A percentile compares a stretch with the other conserved stretches of the same genome.
phyloP scores from a whole-genome alignment of 2,113 vertebrate species.

The Apteryx mantelli region DNA sequence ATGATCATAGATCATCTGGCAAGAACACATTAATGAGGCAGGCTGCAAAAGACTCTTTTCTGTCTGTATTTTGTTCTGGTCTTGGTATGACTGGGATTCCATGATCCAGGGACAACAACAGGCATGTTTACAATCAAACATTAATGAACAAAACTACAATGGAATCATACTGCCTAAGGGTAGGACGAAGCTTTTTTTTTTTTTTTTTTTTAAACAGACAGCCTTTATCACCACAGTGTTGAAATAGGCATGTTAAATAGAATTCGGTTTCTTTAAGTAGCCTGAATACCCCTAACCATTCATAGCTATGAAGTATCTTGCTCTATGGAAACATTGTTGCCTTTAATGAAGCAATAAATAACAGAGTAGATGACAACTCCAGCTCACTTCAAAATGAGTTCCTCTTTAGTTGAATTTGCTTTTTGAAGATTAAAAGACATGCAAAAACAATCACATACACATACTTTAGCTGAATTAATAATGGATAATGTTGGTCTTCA shows the following conservation, averaged over 20 bases:
- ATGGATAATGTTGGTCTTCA: not conserved
- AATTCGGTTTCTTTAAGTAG: not conserved
- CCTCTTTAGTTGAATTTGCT: not conserved
- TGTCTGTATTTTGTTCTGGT: not conserved
- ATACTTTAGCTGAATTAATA: not conserved
- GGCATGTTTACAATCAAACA: not conserved
- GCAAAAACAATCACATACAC: not conserved
- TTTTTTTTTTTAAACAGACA: not conserved
- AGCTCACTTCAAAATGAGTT: not conserved
- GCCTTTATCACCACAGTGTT: not conserved
- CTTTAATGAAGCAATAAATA: not conserved
- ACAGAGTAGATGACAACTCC: not conserved
- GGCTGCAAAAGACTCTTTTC: not conserved
- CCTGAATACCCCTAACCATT: not conserved
- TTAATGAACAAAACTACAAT: not conserved
- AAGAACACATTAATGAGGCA: fast-evolving
- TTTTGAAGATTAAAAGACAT: not conserved
- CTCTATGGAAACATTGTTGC: not conserved
- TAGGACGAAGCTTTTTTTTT: not conserved
- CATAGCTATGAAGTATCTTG: not conserved
- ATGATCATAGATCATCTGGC: not conserved
- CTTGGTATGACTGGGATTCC: not conserved
- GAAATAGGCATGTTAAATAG: not conserved
- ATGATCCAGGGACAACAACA: not conserved
- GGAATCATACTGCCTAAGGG: not conserved